Percentiles rank a stretch among this genome's conserved stretches.
phyloP scores from a whole-genome alignment of 2,113 vertebrate genomes.

The Artemisiospiza belli region DNA sequence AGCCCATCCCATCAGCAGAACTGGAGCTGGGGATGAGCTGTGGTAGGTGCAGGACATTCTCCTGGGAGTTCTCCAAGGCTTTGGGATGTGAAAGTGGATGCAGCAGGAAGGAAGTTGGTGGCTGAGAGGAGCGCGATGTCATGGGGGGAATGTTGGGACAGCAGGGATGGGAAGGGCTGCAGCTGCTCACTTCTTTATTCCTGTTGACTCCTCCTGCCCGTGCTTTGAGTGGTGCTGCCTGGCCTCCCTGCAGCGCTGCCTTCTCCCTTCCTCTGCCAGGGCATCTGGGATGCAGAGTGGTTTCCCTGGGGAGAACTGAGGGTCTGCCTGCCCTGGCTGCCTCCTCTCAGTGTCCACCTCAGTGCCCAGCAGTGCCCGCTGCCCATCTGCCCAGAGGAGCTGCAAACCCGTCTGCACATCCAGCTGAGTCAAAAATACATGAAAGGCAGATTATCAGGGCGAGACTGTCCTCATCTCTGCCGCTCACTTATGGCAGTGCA shows the following conservation, averaged over 20 bases:
- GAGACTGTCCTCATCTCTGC: background rate
- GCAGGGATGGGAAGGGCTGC: background rate
- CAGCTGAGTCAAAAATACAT: background rate
- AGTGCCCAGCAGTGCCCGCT: background rate
- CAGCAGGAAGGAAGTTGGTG: background rate
- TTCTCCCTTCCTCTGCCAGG: background rate
- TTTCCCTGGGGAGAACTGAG: background rate
- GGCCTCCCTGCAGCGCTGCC: background rate
- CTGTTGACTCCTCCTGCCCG: background rate
- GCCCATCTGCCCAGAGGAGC: background rate
- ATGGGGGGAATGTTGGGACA: background rate
- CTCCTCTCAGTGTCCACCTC: background rate
- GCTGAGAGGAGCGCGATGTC: background rate
- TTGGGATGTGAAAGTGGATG: background rate
- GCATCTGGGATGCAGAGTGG: background rate
- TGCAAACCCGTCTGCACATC: background rate
- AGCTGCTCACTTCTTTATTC: background rate
- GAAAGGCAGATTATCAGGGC: background rate
- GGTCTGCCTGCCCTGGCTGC: background rate
- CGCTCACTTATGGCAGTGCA: background rate
- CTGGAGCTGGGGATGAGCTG: background rate
- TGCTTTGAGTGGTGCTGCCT: background rate
- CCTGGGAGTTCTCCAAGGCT: background rate
- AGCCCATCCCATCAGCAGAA: background rate
- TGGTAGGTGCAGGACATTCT: accelerated